Percentiles rank a stretch among this genome's conserved stretches.
phyloP scores from a whole-genome alignment of 2,797 vertebrate species.

The Siniperca scherzeri region DNA sequence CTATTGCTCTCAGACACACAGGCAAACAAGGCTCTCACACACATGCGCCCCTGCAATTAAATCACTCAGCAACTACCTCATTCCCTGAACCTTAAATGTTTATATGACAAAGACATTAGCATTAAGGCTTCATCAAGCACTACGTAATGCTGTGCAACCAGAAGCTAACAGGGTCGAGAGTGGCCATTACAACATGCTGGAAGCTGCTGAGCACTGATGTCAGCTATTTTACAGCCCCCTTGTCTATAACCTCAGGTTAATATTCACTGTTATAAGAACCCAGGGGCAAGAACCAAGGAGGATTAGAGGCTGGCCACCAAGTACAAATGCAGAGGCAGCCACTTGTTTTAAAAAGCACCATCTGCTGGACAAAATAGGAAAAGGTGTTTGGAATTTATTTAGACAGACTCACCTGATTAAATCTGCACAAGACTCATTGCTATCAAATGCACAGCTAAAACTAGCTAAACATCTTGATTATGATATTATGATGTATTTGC shows the following conservation, averaged over 20 bases:
- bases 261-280: constrained; percentile 71
- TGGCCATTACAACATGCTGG: constrained; percentile 80
- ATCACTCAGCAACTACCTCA: constrained; percentile 75
- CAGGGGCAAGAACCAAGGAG: constrained; percentile 48
- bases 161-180: constrained; percentile 68
- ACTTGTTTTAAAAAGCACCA: constrained; percentile 72
- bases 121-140: constrained; percentile 76
- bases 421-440: not conserved
- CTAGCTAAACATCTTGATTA: not conserved
- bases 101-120: constrained; percentile 81
- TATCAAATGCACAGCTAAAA: not conserved
- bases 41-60: constrained; percentile 73
- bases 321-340: constrained; percentile 27
- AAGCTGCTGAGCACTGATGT: constrained; percentile 79
- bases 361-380: constrained; percentile 77
- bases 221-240: constrained; percentile 77
- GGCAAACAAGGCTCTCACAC: constrained; percentile 59
- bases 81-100: constrained; percentile 71
- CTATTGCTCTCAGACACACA: constrained; percentile 38
- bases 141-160: constrained; percentile 75
- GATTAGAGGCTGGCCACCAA: constrained; percentile 57
- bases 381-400: not conserved
- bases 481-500: not conserved
- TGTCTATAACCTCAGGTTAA: constrained; percentile 73
- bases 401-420: not conserved